Conservation (phyloP, 1,140 invertebrate species). For the Drosophila albomicans region DNA sequence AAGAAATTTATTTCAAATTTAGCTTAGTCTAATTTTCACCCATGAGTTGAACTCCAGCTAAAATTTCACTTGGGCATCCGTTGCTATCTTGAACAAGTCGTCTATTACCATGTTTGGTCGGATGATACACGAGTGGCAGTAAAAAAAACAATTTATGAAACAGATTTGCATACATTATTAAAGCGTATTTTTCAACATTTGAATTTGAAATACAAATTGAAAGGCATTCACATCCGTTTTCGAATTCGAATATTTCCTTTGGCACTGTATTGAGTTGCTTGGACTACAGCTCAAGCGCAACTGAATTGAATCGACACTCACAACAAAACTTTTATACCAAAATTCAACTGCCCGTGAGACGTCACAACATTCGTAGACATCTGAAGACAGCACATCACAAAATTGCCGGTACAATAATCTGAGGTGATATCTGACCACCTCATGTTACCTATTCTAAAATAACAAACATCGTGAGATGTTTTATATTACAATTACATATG, state of each 20-base stretch:
- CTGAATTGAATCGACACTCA: slow-evolving; percentile 49
- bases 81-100: not conserved
- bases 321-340: slow-evolving; percentile 63
- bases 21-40: not conserved
- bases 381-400: not conserved
- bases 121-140: slow-evolving; percentile 65
- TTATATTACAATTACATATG: no score
- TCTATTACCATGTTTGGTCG: slow-evolving; percentile 56
- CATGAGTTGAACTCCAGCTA: no score
- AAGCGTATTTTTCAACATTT: slow-evolving; percentile 17
- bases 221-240: slow-evolving; percentile 1
- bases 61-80: slow-evolving; percentile 19
- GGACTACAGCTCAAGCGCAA: slow-evolving; percentile 46
- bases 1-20: not conserved
- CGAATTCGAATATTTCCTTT: not conserved
- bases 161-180: slow-evolving; percentile 49
- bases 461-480: no score
- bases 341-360: not conserved
- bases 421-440: no score
- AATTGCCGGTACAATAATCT: no score
- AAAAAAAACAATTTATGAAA: slow-evolving; percentile 67
- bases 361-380: slow-evolving; percentile 4
- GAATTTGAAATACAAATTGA: slow-evolving; percentile 5
- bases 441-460: no score
- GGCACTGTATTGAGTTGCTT: slow-evolving; percentile 16